Conservation (phyloP, 2,888 invertebrate genomes). For the Julus scanicus region DNA sequence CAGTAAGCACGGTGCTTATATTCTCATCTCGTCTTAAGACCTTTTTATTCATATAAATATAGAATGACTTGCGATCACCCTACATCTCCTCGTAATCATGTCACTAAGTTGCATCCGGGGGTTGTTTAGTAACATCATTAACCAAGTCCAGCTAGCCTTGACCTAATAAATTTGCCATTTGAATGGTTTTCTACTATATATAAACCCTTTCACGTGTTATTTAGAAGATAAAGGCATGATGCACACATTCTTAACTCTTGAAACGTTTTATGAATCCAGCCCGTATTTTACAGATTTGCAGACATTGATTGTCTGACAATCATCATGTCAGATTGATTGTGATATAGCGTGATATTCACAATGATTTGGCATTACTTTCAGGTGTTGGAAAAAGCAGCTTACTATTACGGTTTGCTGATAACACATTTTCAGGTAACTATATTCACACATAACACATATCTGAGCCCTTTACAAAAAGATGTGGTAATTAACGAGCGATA, state of each 20-base stretch:
- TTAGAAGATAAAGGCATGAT: background rate
- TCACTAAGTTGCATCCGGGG: background rate
- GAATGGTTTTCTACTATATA: background rate
- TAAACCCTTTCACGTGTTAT: background rate
- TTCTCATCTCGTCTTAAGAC: too few species aligned
- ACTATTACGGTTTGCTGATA: constrained; percentile 95
- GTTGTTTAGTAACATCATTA: background rate
- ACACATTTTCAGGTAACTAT: constrained; percentile 87
- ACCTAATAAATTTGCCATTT: constrained; percentile 6
- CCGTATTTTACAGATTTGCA: too few species aligned
- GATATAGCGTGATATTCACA: background rate
- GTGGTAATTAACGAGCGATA: too few species aligned
- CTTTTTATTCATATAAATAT: too few species aligned
- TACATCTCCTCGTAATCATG: background rate
- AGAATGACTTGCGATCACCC: background rate
- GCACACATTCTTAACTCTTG: too few species aligned
- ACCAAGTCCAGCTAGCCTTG: background rate
- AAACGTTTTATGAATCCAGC: too few species aligned
- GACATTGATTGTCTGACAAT: too few species aligned
- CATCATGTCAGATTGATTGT: background rate
- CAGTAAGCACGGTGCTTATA: too few species aligned
- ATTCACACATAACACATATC: background rate
- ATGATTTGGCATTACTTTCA: constrained; percentile 67
- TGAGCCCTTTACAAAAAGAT: too few species aligned
- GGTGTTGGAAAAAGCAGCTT: constrained; percentile 99